Evolutionary conservation across 2,888 invertebrate genomes (phyloP).

Genomic region (Synanthedon andrenaeformis): DNA sequence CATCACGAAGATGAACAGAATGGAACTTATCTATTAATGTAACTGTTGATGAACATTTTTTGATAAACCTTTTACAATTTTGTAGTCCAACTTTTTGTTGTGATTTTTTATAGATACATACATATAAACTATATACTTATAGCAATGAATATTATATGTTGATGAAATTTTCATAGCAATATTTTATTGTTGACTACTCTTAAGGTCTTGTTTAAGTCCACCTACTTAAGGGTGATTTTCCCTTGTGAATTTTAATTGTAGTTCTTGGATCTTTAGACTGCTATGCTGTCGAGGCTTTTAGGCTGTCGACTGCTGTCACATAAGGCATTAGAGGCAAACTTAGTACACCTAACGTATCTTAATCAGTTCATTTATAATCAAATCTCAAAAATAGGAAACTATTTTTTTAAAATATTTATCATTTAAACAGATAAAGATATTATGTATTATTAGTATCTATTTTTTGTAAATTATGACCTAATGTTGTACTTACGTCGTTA

Average conservation of each 20-base stretch:
- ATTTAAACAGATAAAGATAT: too few relatives aligned
- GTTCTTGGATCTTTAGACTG: background rate
- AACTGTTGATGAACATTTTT: background rate
- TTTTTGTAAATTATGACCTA: too few relatives aligned
- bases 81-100: background rate
- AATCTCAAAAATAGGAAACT: too few relatives aligned
- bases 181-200: conserved; percentile 66
- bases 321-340: background rate
- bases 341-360: too few relatives aligned
- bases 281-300: background rate
- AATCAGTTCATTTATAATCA: too few relatives aligned
- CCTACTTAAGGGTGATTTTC: background rate
- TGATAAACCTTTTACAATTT: background rate
- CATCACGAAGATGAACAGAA: too few relatives aligned
- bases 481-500: too few relatives aligned
- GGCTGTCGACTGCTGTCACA: background rate
- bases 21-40: background rate
- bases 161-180: conserved; percentile 46
- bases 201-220: conserved; percentile 42
- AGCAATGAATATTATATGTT: conserved; percentile 34
- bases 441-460: too few relatives aligned
- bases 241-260: background rate
- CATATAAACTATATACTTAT: conserved; percentile 15
- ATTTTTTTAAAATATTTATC: too few relatives aligned
- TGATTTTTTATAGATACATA: conserved; percentile 38